Base-by-base conservation (phyloP, 2,113 vertebrate species). In the Charadrius vociferus region DNA sequence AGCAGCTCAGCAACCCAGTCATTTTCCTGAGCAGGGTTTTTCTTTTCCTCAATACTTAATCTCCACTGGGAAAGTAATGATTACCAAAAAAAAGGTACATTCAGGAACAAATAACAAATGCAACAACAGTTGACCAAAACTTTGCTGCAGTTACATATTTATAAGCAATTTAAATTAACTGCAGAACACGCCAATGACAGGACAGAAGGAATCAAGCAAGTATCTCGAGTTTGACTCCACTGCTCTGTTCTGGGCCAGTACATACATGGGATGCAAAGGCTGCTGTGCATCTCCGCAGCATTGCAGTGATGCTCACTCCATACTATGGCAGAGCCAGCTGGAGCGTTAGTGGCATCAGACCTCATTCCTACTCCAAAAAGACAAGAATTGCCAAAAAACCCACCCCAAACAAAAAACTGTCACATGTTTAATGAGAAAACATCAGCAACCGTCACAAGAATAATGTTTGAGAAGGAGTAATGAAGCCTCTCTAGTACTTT, bases 171-270 rank as follows among this genome's bases (percentile, higher is more conserved):
- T 49, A 53, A 88, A 62, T 27, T 84, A n/a, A 67, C 37, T 79
- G 26, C 41, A 63, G 63, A 17, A 71, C 12, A 12, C 41, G 37
- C 27, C 24, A 45, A 3, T 34, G 32, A 34, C 23, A 72, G 36
- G 18, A 62, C 3, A 82, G 58, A 82, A 52, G 55, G n/a, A 78
- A 21, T 12, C 59, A 63, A 81, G 55, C 6, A 59, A 63, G 37
- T 12, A 12, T 29, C 22, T 18, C 0, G 0, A 77, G 59, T 8
- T 45, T 74, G 49, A 36, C 10, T 36, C n/a, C 30, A 18, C 21
- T 62, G 49, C 55, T 15, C 26, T 20, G n/a, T 30, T 37, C 52
- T 47, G 39, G 49, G 47, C 53, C 70, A 34, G 36, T 29, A 19
- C 5, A 1, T 5, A 2, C 0, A 11, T 1, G 11, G 8, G 17